Base-by-base conservation (phyloP, 2,888 invertebrate genomes). In the Schrankia costaestrigalis region DNA sequence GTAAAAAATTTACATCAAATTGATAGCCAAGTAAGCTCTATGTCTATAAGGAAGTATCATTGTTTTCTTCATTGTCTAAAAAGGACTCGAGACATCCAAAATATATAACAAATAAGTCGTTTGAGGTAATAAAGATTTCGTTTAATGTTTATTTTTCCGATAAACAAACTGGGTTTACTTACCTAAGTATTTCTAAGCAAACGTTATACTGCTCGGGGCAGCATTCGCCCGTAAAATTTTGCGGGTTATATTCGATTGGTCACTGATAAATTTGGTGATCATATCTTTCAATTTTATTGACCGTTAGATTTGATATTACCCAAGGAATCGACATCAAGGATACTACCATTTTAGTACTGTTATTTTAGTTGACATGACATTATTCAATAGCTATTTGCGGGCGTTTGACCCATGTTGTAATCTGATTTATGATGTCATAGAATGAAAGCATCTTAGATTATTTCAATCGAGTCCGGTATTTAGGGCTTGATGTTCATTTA, bases 271-370 rank as follows among this genome's bases (percentile, higher is more conserved):
- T 69, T 71, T 57, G 49, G 56, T 53, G 68, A 72, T 73, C 64
- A 69, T 71, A 75, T 72, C 73, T 74, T 52, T 63, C 63, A 64
- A 65, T 72, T 78, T 75, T 73, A 76, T 75, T 71, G 75, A 69
- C 70, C 72, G 67, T 76, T 72, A 69, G 59, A 69, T 66, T 63
- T 51, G 65, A 72, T 71, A 71, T 72, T 66, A 51, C 49, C 45
- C 37, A 46, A 41, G 25, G 25, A 36, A 39, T 41, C 22, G 37
- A 40, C 36, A 33, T 40, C 35, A 38, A 37, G 28, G 18, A 31
- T 37, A 28, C 19, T 30, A 14, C 30, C 27, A 26, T 46, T 46
- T 43, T 43, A 35, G 30, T 45, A 35, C 14, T 41, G 26, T 39
- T 46, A 46, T 53, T 51, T 45, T 40, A 38, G 35, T 44, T 42